A percentile compares a stretch with the other conserved stretches of the same genome.
Conservation (phyloP, 2,888 invertebrate genomes). For the Steinernema carpocapsae region DNA sequence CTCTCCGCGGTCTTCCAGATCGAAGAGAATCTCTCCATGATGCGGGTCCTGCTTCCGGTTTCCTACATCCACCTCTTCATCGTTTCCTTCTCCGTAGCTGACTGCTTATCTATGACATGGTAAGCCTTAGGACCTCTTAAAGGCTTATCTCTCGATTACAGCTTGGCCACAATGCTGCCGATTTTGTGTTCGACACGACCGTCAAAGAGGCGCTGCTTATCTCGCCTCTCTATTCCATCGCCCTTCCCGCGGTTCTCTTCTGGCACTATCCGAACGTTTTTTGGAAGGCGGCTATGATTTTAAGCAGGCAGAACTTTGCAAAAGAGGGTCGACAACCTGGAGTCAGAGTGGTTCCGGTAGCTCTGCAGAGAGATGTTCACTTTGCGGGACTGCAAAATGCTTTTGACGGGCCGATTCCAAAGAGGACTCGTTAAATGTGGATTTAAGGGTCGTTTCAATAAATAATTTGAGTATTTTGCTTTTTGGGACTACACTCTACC, state of each 20-base stretch:
- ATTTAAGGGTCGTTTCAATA: no score
- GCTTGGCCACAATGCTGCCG: background rate
- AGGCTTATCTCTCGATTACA: background rate
- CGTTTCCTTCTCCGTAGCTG: background rate
- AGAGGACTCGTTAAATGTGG: no score
- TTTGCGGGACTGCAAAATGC: constrained; percentile 18
- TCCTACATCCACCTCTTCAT: constrained; percentile 28
- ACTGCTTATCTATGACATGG: constrained; percentile 11
- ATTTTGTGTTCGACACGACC: constrained; percentile 7
- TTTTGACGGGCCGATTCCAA: background rate
- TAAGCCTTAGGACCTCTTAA: background rate
- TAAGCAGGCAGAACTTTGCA: background rate
- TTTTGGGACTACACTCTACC: no score
- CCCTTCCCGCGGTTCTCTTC: background rate
- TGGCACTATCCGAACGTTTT: constrained; percentile 3
- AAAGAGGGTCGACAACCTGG: background rate
- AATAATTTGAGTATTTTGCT: no score
- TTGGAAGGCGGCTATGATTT: background rate
- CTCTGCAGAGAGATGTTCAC: background rate
- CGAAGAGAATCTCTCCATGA: constrained; percentile 32
- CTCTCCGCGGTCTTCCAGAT: constrained; percentile 30
- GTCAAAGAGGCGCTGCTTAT: constrained; percentile 29
- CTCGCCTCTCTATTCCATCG: constrained; percentile 9
- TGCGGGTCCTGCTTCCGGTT: constrained; percentile 4
- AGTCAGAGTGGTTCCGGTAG: constrained; percentile 20